Evolutionary conservation across 2,888 invertebrate genomes (phyloP).

Genomic region (Tetragonisca angustula): DNA sequence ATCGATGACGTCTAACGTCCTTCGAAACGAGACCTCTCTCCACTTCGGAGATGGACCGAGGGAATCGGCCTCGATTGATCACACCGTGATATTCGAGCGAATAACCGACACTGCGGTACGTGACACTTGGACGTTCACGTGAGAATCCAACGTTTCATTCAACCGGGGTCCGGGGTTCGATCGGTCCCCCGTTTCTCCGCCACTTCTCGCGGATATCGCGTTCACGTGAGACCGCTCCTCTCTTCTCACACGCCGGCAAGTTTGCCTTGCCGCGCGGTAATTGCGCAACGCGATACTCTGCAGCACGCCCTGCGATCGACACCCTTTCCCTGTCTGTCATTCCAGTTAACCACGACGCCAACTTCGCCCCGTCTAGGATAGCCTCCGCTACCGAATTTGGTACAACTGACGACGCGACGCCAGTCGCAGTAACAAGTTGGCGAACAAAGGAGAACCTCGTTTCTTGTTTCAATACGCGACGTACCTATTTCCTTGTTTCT

Average conservation of each 20-base stretch:
- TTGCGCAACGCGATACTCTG: slow-evolving; percentile 41
- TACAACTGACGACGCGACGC: too few species aligned
- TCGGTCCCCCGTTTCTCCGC: slow-evolving; percentile 32
- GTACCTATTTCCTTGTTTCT: too few species aligned
- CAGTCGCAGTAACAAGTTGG: too few species aligned
- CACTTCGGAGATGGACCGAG: slow-evolving; percentile 32
- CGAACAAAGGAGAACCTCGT: too few species aligned
- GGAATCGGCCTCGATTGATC: slow-evolving; percentile 58
- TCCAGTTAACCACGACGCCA: not conserved
- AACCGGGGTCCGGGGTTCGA: slow-evolving; percentile 28
- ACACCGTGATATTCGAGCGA: slow-evolving; percentile 57
- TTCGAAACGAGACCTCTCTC: slow-evolving; percentile 54
- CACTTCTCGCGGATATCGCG: slow-evolving; percentile 39
- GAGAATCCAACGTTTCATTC: slow-evolving; percentile 53
- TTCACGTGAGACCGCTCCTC: slow-evolving; percentile 24
- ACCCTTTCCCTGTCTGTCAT: slow-evolving; percentile 14
- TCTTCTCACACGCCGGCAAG: slow-evolving; percentile 25
- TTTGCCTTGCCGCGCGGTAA: slow-evolving; percentile 28
- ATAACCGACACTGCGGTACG: slow-evolving; percentile 36
- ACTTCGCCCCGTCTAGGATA: not conserved
- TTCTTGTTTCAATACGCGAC: too few species aligned
- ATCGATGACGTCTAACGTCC: slow-evolving; percentile 52
- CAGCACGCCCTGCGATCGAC: not conserved
- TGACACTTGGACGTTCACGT: slow-evolving; percentile 56
- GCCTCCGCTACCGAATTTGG: not conserved